A percentile compares a stretch with the other conserved stretches of the same genome.
phyloP scores from a whole-genome alignment of 2,113 vertebrate genomes.

The Scomber japonicus region DNA sequence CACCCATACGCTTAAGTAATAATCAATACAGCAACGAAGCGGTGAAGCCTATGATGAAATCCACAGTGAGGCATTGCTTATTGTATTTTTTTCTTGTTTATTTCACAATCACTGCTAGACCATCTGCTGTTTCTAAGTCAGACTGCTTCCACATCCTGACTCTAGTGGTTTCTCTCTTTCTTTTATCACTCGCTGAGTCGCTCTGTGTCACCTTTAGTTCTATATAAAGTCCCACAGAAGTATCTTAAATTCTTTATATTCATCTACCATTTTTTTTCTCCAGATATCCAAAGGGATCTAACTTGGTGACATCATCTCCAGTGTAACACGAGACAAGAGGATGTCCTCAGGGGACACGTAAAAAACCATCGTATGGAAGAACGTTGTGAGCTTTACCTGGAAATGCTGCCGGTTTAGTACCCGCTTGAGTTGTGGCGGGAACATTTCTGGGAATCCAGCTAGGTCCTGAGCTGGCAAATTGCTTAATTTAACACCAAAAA shows the following conservation, averaged over 20 bases:
- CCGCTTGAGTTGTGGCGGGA: neutral
- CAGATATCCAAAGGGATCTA: neutral
- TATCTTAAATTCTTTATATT: neutral
- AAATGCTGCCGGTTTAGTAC: constrained; percentile 17
- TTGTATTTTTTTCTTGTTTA: too few species aligned
- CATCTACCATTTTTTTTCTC: neutral
- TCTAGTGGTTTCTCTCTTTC: constrained; percentile 27
- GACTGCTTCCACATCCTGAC: constrained; percentile 31
- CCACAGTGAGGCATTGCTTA: neutral
- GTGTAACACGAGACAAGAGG: neutral
- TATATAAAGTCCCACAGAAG: neutral
- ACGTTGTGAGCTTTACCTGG: constrained; percentile 9
- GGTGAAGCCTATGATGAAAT: constrained; percentile 37
- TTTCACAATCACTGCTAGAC: constrained; percentile 2
- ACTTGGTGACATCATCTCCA: neutral
- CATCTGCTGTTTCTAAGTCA: constrained; percentile 47
- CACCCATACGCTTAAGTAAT: constrained; percentile 25
- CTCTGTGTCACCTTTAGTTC: neutral
- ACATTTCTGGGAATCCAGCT: constrained; percentile 30
- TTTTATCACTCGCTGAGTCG: constrained; percentile 10
- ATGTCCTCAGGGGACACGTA: neutral
- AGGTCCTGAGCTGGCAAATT: neutral
- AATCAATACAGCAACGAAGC: constrained; percentile 37
- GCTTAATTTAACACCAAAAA: neutral
- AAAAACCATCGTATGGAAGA: neutral